phyloP scores from a whole-genome alignment of 2,113 vertebrate species.

The Eretmochelys imbricata region DNA sequence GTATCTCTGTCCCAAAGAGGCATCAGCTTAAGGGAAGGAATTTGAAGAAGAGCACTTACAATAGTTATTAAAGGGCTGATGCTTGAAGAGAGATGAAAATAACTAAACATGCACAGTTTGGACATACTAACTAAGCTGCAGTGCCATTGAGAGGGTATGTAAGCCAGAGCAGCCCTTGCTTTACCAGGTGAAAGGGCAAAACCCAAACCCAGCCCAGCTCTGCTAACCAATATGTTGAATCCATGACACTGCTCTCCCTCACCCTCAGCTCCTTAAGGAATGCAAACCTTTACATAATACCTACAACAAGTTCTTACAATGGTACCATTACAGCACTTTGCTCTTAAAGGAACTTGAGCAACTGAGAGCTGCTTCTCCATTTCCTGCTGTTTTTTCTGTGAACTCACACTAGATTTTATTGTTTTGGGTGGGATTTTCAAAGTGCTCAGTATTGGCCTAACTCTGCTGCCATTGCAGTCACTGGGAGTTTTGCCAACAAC shows the following conservation, averaged over 20 bases:
- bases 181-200: not conserved
- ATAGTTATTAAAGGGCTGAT: accelerated
- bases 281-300: not conserved
- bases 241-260: not conserved
- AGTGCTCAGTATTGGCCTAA: conserved; percentile 40
- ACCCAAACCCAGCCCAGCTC: not conserved
- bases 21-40: not conserved
- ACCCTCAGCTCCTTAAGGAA: not conserved
- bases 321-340: not conserved
- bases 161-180: not conserved
- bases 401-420: conserved; percentile 36
- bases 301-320: not conserved
- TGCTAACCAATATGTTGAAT: accelerated
- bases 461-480: conserved; percentile 48
- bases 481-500: conserved; percentile 57
- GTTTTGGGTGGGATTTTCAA: conserved; percentile 48
- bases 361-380: accelerated
- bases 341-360: not conserved
- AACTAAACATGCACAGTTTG: not conserved
- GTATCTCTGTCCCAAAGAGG: not conserved
- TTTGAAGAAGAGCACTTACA: not conserved
- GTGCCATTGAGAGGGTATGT: not conserved
- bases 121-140: not conserved
- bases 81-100: not conserved
- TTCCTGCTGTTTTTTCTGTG: not conserved